phyloP scores from a whole-genome alignment of 2,113 vertebrate species.

The Romanogobio albipinnatus region DNA sequence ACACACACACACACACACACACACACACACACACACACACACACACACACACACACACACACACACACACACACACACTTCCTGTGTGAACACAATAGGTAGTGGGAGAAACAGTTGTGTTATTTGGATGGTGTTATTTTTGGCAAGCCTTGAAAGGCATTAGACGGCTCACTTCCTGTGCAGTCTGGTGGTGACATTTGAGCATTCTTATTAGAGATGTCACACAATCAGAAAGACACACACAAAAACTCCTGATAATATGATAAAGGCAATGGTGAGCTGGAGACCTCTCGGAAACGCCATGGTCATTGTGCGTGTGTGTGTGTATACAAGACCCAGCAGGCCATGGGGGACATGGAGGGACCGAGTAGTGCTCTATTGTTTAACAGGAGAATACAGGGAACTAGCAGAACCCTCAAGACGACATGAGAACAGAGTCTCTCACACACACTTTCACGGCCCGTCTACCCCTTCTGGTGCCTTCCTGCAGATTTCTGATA shows the following conservation, averaged over 20 bases:
- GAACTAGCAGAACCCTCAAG: constrained; percentile 55
- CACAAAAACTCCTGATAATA: constrained; percentile 16
- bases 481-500: constrained; percentile 51
- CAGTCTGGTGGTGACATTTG: constrained; percentile 64
- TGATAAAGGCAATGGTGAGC: constrained; percentile 16
- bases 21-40: too few relatives aligned
- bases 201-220: constrained; percentile 74
- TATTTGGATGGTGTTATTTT: constrained; percentile 68
- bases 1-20: too few relatives aligned
- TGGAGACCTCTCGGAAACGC: constrained; percentile 61
- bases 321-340: constrained; percentile 29
- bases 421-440: constrained; percentile 51
- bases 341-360: constrained; percentile 6
- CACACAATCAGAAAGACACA: constrained; percentile 28
- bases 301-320: constrained; percentile 45
- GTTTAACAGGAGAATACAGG: constrained; percentile 64
- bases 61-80: constrained; percentile 62
- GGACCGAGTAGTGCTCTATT: constrained; percentile 53
- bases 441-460: constrained; percentile 37
- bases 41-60: too few relatives aligned
- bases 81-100: constrained; percentile 74
- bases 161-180: constrained; percentile 68
- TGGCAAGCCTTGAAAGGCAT: constrained; percentile 66
- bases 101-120: constrained; percentile 70
- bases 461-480: constrained; percentile 25